Conservation (phyloP, 2,888 invertebrate genomes). For the Acrobasis suavella region DNA sequence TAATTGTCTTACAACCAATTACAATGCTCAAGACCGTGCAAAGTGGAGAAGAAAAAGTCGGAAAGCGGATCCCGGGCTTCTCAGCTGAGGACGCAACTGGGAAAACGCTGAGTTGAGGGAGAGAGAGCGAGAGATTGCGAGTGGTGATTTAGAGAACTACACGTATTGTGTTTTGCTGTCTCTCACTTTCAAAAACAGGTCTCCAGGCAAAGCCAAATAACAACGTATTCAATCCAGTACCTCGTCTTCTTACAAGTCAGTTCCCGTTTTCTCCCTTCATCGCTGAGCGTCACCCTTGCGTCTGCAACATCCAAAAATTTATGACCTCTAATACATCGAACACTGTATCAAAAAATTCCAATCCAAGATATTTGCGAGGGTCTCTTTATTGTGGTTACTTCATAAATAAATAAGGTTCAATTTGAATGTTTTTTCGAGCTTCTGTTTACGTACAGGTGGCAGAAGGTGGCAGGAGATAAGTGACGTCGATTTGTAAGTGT, state of each 20-base stretch:
- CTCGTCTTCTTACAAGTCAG: neutral
- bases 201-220: too few relatives aligned
- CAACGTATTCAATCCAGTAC: neutral
- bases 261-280: conserved; percentile 33
- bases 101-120: too few relatives aligned
- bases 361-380: neutral
- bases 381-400: conserved; percentile 13
- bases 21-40: too few relatives aligned
- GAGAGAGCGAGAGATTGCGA: too few relatives aligned
- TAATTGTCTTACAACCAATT: too few relatives aligned
- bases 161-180: too few relatives aligned
- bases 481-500: conserved; percentile 63
- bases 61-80: too few relatives aligned
- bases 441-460: conserved; percentile 35
- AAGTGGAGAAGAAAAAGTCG: too few relatives aligned
- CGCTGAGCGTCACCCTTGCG: conserved; percentile 31
- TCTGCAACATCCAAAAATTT: conserved; percentile 15
- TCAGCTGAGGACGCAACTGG: too few relatives aligned
- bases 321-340: conserved; percentile 25
- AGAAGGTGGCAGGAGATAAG: conserved; percentile 53
- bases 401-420: conserved; percentile 30
- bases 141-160: too few relatives aligned
- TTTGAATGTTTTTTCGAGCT: conserved; percentile 30
- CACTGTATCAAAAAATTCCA: neutral
- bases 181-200: too few relatives aligned